phyloP scores from a whole-genome alignment of 2,797 vertebrate genomes.

The Eurystomus glaucurus region DNA sequence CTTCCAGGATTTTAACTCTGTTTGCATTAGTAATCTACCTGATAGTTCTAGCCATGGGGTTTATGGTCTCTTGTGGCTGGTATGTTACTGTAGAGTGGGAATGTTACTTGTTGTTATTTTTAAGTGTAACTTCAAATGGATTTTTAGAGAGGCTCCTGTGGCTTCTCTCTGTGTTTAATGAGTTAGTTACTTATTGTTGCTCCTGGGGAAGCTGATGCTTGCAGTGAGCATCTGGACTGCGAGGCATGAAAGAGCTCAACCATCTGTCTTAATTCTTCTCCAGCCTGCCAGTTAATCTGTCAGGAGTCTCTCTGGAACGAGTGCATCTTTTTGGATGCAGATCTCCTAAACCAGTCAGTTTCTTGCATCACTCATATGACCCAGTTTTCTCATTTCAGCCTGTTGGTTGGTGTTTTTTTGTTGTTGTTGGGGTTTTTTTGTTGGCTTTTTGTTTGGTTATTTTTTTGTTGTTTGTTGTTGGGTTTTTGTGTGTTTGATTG shows the following conservation, averaged over 20 bases:
- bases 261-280: slow-evolving; percentile 34
- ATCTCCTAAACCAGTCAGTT: background rate
- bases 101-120: background rate
- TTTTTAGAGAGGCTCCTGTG: slow-evolving; percentile 24
- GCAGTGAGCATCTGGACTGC: slow-evolving; percentile 24
- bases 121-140: background rate
- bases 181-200: slow-evolving; percentile 28
- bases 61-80: background rate
- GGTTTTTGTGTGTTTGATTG: no score
- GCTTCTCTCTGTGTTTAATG: background rate
- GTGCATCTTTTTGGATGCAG: background rate
- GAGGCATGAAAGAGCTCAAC: slow-evolving; percentile 23
- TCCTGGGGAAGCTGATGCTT: slow-evolving; percentile 16
- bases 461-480: background rate
- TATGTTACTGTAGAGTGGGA: background rate
- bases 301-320: background rate
- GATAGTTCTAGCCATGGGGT: background rate
- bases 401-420: background rate
- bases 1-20: background rate
- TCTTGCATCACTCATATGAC: background rate
- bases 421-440: background rate
- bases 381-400: background rate
- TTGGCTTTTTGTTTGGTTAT: background rate
- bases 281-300: slow-evolving; percentile 21
- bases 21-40: background rate